These are phyloP conservation scores for Lycophotia porphyrea DNA, from an alignment of 2,888 invertebrate species.

Conservation along the genomic window DNA sequence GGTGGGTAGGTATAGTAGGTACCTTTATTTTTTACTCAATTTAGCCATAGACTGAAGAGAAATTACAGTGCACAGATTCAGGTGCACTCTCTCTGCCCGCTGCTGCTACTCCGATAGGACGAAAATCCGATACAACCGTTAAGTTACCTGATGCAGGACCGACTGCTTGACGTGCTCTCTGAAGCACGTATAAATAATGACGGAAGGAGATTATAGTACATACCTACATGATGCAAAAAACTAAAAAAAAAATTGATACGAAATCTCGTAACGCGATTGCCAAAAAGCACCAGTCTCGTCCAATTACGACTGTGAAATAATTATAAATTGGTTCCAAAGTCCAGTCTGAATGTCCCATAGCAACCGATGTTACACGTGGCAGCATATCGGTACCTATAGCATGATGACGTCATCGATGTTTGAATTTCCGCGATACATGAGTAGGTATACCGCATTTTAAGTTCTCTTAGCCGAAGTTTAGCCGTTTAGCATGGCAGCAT, in stretches of 20 bases:
- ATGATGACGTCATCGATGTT: constrained; percentile 20
- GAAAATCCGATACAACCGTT: background rate
- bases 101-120: background rate
- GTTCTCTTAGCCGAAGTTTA: background rate
- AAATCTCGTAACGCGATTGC: background rate
- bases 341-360: background rate
- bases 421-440: background rate
- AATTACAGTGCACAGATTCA: background rate
- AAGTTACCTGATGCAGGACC: background rate
- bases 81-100: background rate
- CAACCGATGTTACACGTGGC: constrained; percentile 16
- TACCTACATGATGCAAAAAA: no score
- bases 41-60: background rate
- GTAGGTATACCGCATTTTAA: background rate
- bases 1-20: background rate
- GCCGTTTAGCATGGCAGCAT: no score
- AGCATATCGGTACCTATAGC: background rate
- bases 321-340: background rate
- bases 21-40: background rate
- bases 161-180: background rate
- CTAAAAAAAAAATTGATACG: no score
- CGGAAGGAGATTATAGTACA: background rate
- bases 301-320: background rate
- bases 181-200: background rate
- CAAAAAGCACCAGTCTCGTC: background rate